A percentile compares a stretch with the other conserved stretches of the same genome.
Evolutionary conservation across 2,888 invertebrate species (phyloP).

Genomic region (Caenorhabditis sulstoni): DNA sequence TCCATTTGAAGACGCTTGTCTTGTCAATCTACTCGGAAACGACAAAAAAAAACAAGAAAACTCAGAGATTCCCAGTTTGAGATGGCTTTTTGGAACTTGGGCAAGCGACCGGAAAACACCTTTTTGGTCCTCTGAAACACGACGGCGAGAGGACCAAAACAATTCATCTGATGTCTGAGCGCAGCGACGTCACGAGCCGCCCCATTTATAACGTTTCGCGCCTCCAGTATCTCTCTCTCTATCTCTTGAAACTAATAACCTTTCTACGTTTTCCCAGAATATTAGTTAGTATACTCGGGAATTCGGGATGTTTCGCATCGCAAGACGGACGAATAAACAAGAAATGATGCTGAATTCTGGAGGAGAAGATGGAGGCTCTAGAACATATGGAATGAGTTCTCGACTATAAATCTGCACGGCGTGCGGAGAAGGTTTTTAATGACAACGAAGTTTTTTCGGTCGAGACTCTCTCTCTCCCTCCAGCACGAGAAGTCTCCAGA

Average conservation of each 20-base stretch:
- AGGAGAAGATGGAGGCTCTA: slow-evolving; percentile 4
- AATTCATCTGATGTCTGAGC: slow-evolving; percentile 43
- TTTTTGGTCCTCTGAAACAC: slow-evolving; percentile 31
- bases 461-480: no score
- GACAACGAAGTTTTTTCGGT: neutral
- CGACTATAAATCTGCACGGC: slow-evolving; percentile 5
- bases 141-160: slow-evolving; percentile 26
- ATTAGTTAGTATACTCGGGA: neutral
- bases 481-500: no score
- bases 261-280: slow-evolving; percentile 1
- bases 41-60: no score
- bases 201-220: slow-evolving; percentile 23
- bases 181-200: slow-evolving; percentile 3
- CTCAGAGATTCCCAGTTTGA: no score
- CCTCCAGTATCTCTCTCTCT: neutral
- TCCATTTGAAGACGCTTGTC: no score
- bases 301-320: no score
- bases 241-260: slow-evolving; percentile 6
- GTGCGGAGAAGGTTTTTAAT: neutral
- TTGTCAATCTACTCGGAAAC: no score
- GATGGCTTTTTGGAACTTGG: no score
- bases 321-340: no score
- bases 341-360: neutral
- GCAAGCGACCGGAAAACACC: slow-evolving; percentile 15
- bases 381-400: slow-evolving; percentile 21